Evolutionary conservation across 2,113 vertebrate species (phyloP).

Genomic region (Haemorhous mexicanus): DNA sequence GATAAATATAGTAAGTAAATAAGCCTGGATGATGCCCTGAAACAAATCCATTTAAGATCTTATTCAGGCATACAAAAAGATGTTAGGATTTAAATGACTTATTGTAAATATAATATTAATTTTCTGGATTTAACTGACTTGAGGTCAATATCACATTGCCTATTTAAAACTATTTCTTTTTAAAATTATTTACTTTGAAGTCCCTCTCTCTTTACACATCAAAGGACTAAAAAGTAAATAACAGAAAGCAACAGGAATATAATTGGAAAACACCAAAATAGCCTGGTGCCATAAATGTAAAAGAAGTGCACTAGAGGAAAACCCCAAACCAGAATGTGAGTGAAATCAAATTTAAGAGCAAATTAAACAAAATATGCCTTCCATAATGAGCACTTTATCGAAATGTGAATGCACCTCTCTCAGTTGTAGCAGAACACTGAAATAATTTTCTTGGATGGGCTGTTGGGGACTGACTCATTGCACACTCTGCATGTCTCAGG

Average conservation of each 20-base stretch:
- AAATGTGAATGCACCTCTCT: not conserved
- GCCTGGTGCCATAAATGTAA: not conserved
- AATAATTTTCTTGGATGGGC: not conserved
- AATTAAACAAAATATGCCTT: not conserved
- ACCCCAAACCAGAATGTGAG: not conserved
- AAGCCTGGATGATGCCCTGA: not conserved
- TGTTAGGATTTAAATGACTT: not conserved
- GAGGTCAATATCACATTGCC: not conserved
- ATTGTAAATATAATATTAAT: not conserved
- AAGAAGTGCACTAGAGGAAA: not conserved
- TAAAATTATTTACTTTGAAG: not conserved
- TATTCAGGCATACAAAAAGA: not conserved
- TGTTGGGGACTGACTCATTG: not conserved
- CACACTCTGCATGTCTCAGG: not conserved
- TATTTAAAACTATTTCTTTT: not conserved
- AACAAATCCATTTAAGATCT: not conserved
- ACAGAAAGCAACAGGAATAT: not conserved
- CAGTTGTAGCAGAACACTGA: not conserved
- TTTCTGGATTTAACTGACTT: not conserved
- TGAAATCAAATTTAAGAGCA: not conserved
- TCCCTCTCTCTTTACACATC: not conserved
- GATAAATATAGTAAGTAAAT: not conserved
- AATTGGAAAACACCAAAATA: not conserved
- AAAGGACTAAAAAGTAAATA: not conserved
- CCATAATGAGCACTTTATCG: not conserved